phyloP scores from a whole-genome alignment of 2,888 invertebrate species.

The Neria commutata region DNA sequence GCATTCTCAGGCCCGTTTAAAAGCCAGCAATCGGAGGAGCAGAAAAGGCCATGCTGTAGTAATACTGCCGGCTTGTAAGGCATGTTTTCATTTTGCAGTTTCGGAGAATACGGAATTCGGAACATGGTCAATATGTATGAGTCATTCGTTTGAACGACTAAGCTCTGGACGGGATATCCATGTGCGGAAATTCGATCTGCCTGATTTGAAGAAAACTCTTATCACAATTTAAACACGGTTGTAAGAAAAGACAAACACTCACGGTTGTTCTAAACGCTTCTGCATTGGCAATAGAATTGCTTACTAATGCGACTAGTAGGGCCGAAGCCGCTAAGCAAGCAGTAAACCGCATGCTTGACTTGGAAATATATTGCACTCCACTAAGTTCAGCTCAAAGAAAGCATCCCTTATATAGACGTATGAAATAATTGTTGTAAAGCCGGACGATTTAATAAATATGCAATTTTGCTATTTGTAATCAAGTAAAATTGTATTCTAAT shows the following conservation, averaged over 20 bases:
- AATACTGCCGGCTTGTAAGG: constrained; percentile 40
- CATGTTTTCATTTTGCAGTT: constrained; percentile 16
- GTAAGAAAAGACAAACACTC: too few species aligned
- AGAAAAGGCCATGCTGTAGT: constrained; percentile 63
- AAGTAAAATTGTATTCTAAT: too few species aligned
- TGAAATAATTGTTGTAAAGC: too few species aligned
- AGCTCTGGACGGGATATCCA: constrained; percentile 34
- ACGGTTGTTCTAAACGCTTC: too few species aligned
- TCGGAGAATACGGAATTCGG: constrained; percentile 36
- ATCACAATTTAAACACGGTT: too few species aligned
- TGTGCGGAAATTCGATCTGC: constrained; percentile 30
- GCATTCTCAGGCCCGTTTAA: constrained; percentile 35
- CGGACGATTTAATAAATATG: too few species aligned
- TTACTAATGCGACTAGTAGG: too few species aligned
- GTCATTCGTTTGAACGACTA: constrained; percentile 33
- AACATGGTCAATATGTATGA: constrained; percentile 37
- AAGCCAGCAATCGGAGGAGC: constrained; percentile 39
- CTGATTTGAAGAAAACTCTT: constrained; percentile 20
- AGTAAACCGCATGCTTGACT: background rate
- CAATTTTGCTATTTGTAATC: too few species aligned
- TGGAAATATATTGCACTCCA: too few species aligned
- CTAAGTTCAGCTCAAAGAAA: too few species aligned
- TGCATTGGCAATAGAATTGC: too few species aligned
- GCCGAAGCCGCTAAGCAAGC: background rate
- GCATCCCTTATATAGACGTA: too few species aligned